Base-by-base conservation (phyloP, 64 coral and sea anemone genomes). In the Montipora cactus region DNA sequence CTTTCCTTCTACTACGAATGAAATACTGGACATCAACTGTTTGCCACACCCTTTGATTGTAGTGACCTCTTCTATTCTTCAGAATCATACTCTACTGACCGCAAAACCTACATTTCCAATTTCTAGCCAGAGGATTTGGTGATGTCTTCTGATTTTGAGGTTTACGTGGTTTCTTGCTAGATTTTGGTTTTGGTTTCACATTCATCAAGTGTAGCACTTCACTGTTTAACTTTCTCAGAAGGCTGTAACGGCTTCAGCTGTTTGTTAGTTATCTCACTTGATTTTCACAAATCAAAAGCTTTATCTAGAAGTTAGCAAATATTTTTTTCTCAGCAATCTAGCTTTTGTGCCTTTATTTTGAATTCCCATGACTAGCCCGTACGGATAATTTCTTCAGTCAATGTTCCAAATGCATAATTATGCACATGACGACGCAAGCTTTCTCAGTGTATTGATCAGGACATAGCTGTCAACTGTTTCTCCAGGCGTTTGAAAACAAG, bases 211-310 rank as follows among this genome's bases (percentile, higher is more conserved):
- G 16, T 55, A 80, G 16, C 46, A 57, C 78, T 20, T 80, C 44
- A n/a, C 37, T 78, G 47, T 49, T 50, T 2, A 37, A 18, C 16
- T 14, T 19, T 78, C 44, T 49, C 45, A 78, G 10, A 11, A 49
- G 18, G 89, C 7, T 94, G 80, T 25, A 94, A 80, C 66, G 79
- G 67, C 87, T 94, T 94, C 3, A 94, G 78, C 89, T 94, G 87
- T 81, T 94, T 89, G 19, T 94, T 79, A 7, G 80, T 74, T 16
- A 84, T 78, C 85, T 94, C 93, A 76, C 68, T 93, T 10, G 84
- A 75, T 89, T 67, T 94, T 67, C 87, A 89, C 79, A 94, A 90
- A 16, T 84, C 79, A 47, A 89, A 74, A 67, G 88, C 93, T 70
- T 95, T 95, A 81, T 78, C 62, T 67, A 95, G 15, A 7, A 70